These are phyloP conservation scores for Myiotriccus ornatus DNA, from an alignment of 2,797 vertebrate species.

Conservation along the genomic window DNA sequence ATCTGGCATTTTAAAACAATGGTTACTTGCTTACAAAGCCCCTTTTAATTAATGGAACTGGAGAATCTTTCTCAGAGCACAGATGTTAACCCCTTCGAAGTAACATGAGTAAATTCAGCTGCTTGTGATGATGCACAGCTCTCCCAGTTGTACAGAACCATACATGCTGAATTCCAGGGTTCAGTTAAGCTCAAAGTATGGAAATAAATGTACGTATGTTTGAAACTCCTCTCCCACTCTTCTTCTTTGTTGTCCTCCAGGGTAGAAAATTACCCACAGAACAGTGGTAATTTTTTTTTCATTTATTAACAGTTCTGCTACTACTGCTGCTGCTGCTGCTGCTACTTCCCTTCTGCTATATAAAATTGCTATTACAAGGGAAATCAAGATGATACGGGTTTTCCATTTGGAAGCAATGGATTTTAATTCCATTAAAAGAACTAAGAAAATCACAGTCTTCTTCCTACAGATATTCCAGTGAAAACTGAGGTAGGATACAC, in stretches of 20 bases:
- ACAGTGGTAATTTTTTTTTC: background rate
- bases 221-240: background rate
- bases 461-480: background rate
- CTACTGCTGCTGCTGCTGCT: background rate
- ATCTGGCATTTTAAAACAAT: slow-evolving; percentile 45
- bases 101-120: background rate
- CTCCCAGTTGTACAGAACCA: background rate
- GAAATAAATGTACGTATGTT: slow-evolving; percentile 3
- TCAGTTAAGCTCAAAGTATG: background rate
- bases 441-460: background rate
- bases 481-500: background rate
- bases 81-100: background rate
- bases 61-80: background rate
- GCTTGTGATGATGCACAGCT: background rate
- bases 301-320: background rate
- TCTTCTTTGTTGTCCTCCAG: background rate
- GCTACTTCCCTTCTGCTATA: background rate
- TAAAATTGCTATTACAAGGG: background rate
- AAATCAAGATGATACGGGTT: background rate
- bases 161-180: background rate
- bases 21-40: background rate
- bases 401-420: background rate
- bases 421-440: background rate
- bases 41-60: slow-evolving; percentile 29
- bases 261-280: background rate